A percentile compares a stretch with the other conserved stretches of the same genome.
Evolutionary conservation across 64 coral and sea anemone genomes (phyloP).

Genomic region (Stylophora pistillata): DNA sequence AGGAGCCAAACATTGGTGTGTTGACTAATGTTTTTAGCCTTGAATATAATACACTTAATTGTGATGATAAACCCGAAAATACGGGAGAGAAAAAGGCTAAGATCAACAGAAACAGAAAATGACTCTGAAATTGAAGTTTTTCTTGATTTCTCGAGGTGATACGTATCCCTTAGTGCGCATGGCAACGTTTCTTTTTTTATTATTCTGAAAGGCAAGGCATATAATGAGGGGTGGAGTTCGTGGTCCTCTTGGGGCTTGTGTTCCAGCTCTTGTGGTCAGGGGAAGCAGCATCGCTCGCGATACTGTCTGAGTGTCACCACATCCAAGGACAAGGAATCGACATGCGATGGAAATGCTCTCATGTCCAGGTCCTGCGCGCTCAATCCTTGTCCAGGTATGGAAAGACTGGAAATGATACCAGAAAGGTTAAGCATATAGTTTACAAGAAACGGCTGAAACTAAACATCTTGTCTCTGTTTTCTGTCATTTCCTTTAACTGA

Average conservation of each 20-base stretch:
- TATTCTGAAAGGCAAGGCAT: slow-evolving; percentile 45
- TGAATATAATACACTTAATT: too few relatives aligned
- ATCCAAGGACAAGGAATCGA: slow-evolving; percentile 47
- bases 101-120: too few relatives aligned
- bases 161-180: too few relatives aligned
- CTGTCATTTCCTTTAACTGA: neutral
- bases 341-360: slow-evolving; percentile 53
- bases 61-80: too few relatives aligned
- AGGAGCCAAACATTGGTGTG: too few relatives aligned
- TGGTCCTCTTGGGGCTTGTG: slow-evolving; percentile 84
- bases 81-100: too few relatives aligned
- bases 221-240: slow-evolving; percentile 74
- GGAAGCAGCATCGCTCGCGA: slow-evolving; percentile 72
- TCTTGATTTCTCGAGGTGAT: too few relatives aligned
- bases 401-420: slow-evolving; percentile 16
- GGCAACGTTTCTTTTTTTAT: neutral
- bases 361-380: slow-evolving; percentile 64
- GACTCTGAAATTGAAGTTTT: too few relatives aligned
- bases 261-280: slow-evolving; percentile 67
- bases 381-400: slow-evolving; percentile 75
- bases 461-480: neutral
- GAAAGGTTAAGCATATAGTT: too few relatives aligned
- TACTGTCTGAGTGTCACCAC: slow-evolving; percentile 80
- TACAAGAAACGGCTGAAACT: too few relatives aligned
- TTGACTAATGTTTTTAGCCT: too few relatives aligned